Base-by-base conservation (phyloP, 2,888 invertebrate genomes). In the Drosophila peninsularis region DNA sequence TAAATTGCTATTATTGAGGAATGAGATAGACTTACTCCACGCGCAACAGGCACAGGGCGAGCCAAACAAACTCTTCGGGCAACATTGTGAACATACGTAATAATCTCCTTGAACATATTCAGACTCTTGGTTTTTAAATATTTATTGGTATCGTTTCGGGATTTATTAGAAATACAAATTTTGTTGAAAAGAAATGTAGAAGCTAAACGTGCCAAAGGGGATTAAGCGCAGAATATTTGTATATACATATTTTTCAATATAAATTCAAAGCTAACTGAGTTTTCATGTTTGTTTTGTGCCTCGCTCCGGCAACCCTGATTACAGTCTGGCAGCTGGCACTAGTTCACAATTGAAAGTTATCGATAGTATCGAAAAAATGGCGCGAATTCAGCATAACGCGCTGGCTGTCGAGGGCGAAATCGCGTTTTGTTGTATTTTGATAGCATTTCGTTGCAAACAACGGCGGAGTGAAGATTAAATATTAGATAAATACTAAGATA, bases 31-130 rank as follows among this genome's bases (percentile, higher is more conserved):
- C 82, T 81, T 64, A 82, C 82, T 10, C 67, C 76, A n/a, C 69
- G 75, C 2, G 70, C 27, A 10, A 67, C 47, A 10, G 30, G 30
- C 3, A 39, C 42, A 5, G 82, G 66, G 30, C 52, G 78, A 7
- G 47, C 34, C 19, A 87, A 19, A n/a, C 71, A 79, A 14, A 70
- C 64, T 5, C 67, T 73, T 14, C 62, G 86, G 6, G 63, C 69
- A 5, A 55, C 9, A 2, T 21, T 45, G 32, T 88, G 88, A 27
- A 80, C 47, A 44, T 37, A 75, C 27, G 69, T 0, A 0, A 84
- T 66, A 17, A 84, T 17, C 50, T 84, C 86, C 53, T 71, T 78
- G 24, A 84, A 80, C 84, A 84, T 84, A 24, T 61, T 80, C 32
- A n/a, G n/a, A 19, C 32, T 7, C 4, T 34, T 0, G 52, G 27